phyloP scores from a whole-genome alignment of 2,797 vertebrate species.

The Yasuhikotakia modesta region DNA sequence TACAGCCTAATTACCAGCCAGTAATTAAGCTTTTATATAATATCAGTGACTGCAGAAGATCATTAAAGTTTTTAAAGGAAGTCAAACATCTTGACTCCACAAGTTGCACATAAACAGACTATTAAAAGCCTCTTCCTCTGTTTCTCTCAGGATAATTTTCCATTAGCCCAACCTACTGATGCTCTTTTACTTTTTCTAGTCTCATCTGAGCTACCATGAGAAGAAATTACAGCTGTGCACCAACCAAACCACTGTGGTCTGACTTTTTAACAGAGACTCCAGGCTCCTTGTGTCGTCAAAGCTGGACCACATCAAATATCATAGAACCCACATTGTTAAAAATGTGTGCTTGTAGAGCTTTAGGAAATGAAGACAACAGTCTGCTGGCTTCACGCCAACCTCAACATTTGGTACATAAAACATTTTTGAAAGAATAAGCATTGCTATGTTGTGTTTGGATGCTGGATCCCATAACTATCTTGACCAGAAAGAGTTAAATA shows the following conservation, averaged over 20 bases:
- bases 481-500: too few relatives aligned
- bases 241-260: conserved; percentile 51
- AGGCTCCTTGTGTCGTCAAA: conserved; percentile 50
- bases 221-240: conserved; percentile 42
- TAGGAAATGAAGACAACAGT: not conserved
- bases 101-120: conserved; percentile 25
- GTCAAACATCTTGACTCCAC: conserved; percentile 27
- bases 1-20: conserved; percentile 11
- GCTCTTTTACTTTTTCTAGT: conserved; percentile 45
- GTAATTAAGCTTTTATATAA: conserved; percentile 22
- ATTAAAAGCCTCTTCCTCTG: conserved; percentile 48
- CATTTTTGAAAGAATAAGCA: too few relatives aligned
- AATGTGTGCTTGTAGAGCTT: not conserved
- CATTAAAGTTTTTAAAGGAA: conserved; percentile 18
- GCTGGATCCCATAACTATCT: too few relatives aligned
- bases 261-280: conserved; percentile 62
- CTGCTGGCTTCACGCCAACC: not conserved
- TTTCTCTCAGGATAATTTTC: conserved; percentile 43
- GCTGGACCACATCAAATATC: conserved; percentile 49
- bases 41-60: conserved; percentile 8
- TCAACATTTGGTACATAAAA: not conserved
- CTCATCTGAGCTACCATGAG: conserved; percentile 56
- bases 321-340: conserved; percentile 31
- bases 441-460: too few relatives aligned
- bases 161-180: conserved; percentile 62